These are phyloP conservation scores for Scomber colias DNA, from an alignment of 2,113 vertebrate species.

Conservation along the genomic window DNA sequence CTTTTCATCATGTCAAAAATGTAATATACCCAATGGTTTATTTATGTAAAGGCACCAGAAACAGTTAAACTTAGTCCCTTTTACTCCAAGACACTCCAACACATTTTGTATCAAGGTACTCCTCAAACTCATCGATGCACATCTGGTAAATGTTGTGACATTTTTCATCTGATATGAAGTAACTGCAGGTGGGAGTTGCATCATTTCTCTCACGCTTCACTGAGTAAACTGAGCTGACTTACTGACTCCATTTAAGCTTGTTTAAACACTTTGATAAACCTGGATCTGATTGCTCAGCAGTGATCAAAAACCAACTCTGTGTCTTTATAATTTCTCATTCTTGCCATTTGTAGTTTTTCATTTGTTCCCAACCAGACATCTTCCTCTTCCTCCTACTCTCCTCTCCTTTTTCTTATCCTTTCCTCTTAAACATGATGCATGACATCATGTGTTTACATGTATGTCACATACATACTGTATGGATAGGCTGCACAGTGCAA, in stretches of 20 bases:
- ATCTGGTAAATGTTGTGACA: slow-evolving; percentile 13
- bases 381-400: background rate
- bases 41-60: too few relatives aligned
- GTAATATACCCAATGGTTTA: too few relatives aligned
- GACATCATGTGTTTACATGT: background rate
- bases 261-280: slow-evolving; percentile 11
- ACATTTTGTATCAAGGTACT: too few relatives aligned
- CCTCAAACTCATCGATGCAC: background rate
- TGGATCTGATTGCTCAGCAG: slow-evolving; percentile 8
- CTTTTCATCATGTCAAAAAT: too few relatives aligned
- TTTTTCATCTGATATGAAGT: slow-evolving; percentile 7
- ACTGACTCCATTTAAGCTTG: slow-evolving; percentile 19
- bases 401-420: too few relatives aligned
- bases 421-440: background rate
- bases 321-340: too few relatives aligned
- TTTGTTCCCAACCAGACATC: too few relatives aligned
- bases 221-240: background rate
- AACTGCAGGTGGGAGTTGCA: background rate
- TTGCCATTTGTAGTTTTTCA: too few relatives aligned
- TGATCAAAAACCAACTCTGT: background rate
- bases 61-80: too few relatives aligned
- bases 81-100: too few relatives aligned
- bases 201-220: background rate
- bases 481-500: background rate
- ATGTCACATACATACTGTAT: background rate